Evolutionary conservation across 1,140 invertebrate genomes (phyloP), one percentile per base, ranked within the genome.

Genomic region (Drosophila tani): DNA sequence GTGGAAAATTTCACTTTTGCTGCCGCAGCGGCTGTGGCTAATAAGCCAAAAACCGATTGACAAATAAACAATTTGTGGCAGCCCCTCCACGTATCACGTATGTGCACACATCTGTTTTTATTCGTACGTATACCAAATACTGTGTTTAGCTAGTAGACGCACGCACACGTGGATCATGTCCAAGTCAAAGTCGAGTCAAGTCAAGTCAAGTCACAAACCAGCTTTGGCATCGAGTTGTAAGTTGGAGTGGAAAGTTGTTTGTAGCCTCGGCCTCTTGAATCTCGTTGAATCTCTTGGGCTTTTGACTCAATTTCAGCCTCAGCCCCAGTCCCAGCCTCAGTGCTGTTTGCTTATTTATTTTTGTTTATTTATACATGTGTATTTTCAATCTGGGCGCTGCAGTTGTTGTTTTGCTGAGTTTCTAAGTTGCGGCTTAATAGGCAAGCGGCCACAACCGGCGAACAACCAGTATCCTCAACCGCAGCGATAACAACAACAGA

Each of bases 31-130:
- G 38, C 71, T 24, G 74, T 40, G 60, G 67, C 79, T 81, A 85
- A 84, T 81, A 79, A 79, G 76, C 76, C 66, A 79, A 79, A 79
- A 71, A 81, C 78, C 80, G 81, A 87, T 88, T 87, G 83, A 88
- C 77, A 87, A 88, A 87, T 87, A 87, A 87, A 87, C 84, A 84
- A 88, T 84, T 87, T 86, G 80, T 82, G 76, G 65, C 55, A 73
- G 58, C 70, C 73, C 58, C 69, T 64, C 41, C 41, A 60, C 29
- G 56, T 21, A 70, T 68, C 51, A 64, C 64, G 59, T 53, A 67
- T 58, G 38, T n/a, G 49, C 47, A 51, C 29, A 63, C 27, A 66
- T 53, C 38, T 38, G 41, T 46, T 63, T 38, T 40, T 50, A 66
- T 29, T 38, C 56, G 59, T 71, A 21, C 56, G n/a, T 67, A 53